Conservation (phyloP, 1,140 invertebrate genomes). For the Drosophila miranda region DNA sequence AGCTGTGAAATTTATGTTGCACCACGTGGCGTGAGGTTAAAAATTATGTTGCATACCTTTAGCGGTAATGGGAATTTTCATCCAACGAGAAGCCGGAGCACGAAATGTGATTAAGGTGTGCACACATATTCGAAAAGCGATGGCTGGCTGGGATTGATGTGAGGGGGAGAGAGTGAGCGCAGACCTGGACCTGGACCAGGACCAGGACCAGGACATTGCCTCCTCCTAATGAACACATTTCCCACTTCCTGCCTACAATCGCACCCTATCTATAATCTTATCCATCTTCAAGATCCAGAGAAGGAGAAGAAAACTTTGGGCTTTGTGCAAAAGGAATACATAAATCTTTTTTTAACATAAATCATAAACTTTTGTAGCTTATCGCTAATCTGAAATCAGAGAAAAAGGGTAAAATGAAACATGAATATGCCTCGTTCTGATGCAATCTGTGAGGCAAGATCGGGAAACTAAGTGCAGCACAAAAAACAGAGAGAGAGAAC, state of each 20-base stretch:
- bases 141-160: slow-evolving; percentile 2
- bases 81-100: slow-evolving; percentile 23
- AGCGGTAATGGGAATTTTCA: slow-evolving; percentile 45
- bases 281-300: background rate
- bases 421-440: slow-evolving; percentile 34
- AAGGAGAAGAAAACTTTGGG: background rate
- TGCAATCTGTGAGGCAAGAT: slow-evolving; percentile 13
- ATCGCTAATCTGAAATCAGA: slow-evolving; percentile 3
- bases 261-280: slow-evolving; percentile 1
- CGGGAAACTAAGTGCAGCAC: no score
- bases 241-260: background rate
- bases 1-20: slow-evolving; percentile 55
- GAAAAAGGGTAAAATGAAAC: slow-evolving; percentile 12
- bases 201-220: background rate
- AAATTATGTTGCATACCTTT: slow-evolving; percentile 59
- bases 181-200: slow-evolving; percentile 9
- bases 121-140: slow-evolving; percentile 46
- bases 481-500: slow-evolving; percentile 15
- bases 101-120: slow-evolving; percentile 57
- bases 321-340: background rate
- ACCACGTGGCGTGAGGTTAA: slow-evolving; percentile 47
- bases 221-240: slow-evolving; percentile 7
- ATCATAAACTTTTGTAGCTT: slow-evolving; percentile 8
- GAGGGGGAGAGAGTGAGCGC: slow-evolving; percentile 8
- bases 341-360: slow-evolving; percentile 14